Evolutionary conservation across 2,888 invertebrate genomes (phyloP), one percentile per base, ranked within the genome.

Genomic region (Macrosiphum euphorbiae): DNA sequence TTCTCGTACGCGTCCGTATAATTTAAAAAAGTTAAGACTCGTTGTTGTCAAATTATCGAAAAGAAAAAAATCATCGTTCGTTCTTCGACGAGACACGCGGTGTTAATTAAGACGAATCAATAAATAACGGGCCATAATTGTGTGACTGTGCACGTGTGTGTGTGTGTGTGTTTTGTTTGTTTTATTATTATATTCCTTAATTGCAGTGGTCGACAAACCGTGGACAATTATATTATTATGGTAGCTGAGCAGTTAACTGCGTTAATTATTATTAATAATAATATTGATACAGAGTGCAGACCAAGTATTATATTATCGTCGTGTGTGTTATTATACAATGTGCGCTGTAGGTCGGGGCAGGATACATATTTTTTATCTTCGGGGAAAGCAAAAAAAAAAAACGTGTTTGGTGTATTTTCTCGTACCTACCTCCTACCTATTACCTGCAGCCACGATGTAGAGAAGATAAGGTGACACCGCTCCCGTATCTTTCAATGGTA

Each of bases 101-200:
- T 7, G 47, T 90, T 67, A 47, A 90, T 90, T 61, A 47, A 90
- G 61, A 61, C 61, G 13, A 44, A 90, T 67, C 61, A 47, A 90
- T 90, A 90, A 86, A 86, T 86, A 86, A 86, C 47, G n/a, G n/a
- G 20, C 20, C 20, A 78, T 35, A 20, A 78, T 35, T 78, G 28
- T 55, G 44, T 44, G 41, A 5, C 7, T n/a, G 7, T 28, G 10
- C 8, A 1, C 24, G 26, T 13, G 16, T n/a, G 4, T 28, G 26
- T 4, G 41, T 8, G n/a, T 10, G 8, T 28, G 26, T 24, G 5
- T 26, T 61, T 28, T 47, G n/a, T 90, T 61, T 55, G 52, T 78
- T 35, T 1, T 78, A 78, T 35, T 35, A 78, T 78, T 78, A 35
- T 78, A 78, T 78, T 78, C 35, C 78, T 78, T 78, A 24, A 78